Percentiles rank a stretch among this genome's conserved stretches.
Conservation (phyloP, 2,888 invertebrate genomes). For the Rhagium mordax region DNA sequence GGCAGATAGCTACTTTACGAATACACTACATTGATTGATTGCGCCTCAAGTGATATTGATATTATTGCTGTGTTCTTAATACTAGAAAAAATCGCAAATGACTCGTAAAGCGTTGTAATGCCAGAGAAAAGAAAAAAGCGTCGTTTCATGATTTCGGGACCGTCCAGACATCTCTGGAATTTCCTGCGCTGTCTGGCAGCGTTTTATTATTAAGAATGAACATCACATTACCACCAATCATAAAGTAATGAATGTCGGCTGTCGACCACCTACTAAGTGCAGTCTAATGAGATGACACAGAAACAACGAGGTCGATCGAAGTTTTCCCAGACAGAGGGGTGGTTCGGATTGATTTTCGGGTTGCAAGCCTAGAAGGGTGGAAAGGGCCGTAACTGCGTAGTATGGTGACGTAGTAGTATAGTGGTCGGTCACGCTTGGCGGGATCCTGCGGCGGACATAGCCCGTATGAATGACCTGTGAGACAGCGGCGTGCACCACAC, state of each 20-base stretch:
- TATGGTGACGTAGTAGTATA: conserved; percentile 31
- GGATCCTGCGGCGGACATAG: conserved; percentile 19
- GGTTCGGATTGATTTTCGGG: conserved; percentile 21
- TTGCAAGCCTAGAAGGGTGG: conserved; percentile 9
- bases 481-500: conserved; percentile 19
- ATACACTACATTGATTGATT: too few species aligned
- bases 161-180: neutral
- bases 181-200: neutral
- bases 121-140: neutral
- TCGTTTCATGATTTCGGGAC: neutral
- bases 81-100: too few species aligned
- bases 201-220: neutral
- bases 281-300: conserved; percentile 27
- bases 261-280: neutral
- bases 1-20: too few species aligned
- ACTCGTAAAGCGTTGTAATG: too few species aligned
- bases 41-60: too few species aligned
- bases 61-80: too few species aligned
- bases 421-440: conserved; percentile 32
- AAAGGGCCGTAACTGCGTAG: conserved; percentile 28
- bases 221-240: neutral
- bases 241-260: neutral
- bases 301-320: conserved; percentile 30
- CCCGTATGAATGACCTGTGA: conserved; percentile 32
- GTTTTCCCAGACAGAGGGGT: conserved; percentile 22